Evolutionary conservation across 2,888 invertebrate genomes (phyloP).

Genomic region (Nipponacmea schrenckii): DNA sequence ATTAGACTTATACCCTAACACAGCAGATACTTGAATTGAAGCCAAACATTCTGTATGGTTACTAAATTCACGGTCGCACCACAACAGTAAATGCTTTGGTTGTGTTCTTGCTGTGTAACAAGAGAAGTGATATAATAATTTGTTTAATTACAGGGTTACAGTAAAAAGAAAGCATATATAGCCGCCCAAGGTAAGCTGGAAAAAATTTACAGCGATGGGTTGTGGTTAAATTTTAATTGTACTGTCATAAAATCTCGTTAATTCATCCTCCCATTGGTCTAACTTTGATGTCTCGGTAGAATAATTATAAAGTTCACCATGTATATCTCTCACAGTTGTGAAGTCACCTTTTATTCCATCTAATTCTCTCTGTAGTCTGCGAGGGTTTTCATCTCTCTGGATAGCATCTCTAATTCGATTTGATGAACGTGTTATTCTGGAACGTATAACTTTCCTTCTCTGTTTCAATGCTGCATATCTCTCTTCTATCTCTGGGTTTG

Average conservation of each 20-base stretch:
- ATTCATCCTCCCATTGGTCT: neutral
- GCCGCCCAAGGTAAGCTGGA: neutral
- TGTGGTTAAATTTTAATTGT: neutral
- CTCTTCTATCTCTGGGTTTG: neutral
- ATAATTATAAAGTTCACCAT: neutral
- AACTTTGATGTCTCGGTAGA: neutral
- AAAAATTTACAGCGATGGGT: neutral
- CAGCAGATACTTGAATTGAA: too few species aligned
- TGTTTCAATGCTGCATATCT: neutral
- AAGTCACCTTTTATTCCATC: neutral
- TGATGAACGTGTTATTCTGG: neutral
- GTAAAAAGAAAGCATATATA: neutral
- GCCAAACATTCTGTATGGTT: too few species aligned
- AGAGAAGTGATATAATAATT: too few species aligned
- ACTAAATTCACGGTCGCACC: too few species aligned
- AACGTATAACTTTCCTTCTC: neutral
- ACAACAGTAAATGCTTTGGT: too few species aligned
- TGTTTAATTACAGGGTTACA: neutral
- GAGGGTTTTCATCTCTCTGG: conserved; percentile 1
- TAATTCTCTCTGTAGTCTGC: neutral
- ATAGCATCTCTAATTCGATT: neutral
- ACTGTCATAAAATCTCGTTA: neutral
- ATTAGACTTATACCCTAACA: too few species aligned
- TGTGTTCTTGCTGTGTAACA: too few species aligned
- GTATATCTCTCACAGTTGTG: neutral